Evolutionary conservation across 2,113 vertebrate genomes (phyloP), one percentile per base, ranked within the genome.

Genomic region (human (Homo sapiens)): DNA sequence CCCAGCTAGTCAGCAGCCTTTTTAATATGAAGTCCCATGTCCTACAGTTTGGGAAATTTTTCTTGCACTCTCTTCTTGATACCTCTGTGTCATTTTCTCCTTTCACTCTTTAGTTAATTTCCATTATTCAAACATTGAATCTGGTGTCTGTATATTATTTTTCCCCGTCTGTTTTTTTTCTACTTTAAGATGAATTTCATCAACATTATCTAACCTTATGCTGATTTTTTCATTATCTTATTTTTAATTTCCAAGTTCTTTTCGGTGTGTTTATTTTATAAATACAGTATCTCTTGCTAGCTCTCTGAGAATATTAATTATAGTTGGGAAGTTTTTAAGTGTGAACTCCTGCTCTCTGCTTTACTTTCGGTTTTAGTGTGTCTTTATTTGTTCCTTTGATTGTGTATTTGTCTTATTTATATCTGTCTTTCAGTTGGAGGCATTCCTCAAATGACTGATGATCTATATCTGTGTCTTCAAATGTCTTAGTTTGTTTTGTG

Each of bases 181-280:
- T 79, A 64, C 43, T 66, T 64, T 9, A 32, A 84, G 13, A 16
- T 89, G 22, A 79, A 84, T 79, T 79, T 90, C 55, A 17, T 73
- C 55, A 79, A 43, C 18, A 22, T 84, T 84, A 66, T 86, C 64
- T 75, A 93, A 90, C 16, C 22, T n/a, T 50, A 89, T 9, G 14
- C 13, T 79, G 50, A 85, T 38, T 27, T 87, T 57, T 75, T 83
- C 30, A 18, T 32, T 59, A 70, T 30, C 40, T 87, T 81, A 48
- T 59, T 70, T 93, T 96, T 85, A 84, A 79, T 52, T 72, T 80
- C 48, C 20, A 75, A 57, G 45, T 22, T 93, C 93, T 93, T 93
- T 82, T 27, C 75, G 3, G 72, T 72, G 18, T 50, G 10, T 66
- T 89, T 90, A 40, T 72, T 93, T 90, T 94, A 45, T 48, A 38